These are phyloP conservation scores for Tetragonula carbonaria DNA, from an alignment of 2,888 invertebrate genomes.

Conservation along the genomic window DNA sequence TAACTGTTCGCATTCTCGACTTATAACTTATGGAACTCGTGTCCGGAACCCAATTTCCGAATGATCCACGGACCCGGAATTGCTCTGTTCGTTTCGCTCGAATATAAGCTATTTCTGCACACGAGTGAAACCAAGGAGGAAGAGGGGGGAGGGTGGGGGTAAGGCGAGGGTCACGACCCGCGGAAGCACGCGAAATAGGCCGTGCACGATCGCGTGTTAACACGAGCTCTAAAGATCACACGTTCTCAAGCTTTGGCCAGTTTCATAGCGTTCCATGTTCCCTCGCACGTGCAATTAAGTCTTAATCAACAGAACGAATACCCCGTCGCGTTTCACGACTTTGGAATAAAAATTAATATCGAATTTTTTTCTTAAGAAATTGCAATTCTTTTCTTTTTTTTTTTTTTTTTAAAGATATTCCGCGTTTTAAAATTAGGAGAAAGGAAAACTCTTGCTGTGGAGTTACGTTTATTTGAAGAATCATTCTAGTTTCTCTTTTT, in stretches of 20 bases:
- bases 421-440: too few species aligned
- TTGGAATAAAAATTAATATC: background rate
- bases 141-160: too few species aligned
- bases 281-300: background rate
- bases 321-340: background rate
- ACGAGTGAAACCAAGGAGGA: constrained; percentile 22
- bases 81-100: constrained; percentile 5
- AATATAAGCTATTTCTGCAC: constrained; percentile 29
- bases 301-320: background rate
- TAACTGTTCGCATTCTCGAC: background rate
- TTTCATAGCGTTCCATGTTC: constrained; percentile 29
- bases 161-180: constrained; percentile 38
- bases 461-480: background rate
- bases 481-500: background rate
- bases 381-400: background rate
- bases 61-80: background rate
- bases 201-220: constrained; percentile 53
- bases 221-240: constrained; percentile 35
- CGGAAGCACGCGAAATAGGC: constrained; percentile 50
- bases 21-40: background rate
- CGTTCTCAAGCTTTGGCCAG: constrained; percentile 17
- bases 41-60: background rate
- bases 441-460: too few species aligned
- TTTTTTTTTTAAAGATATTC: too few species aligned
- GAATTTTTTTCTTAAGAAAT: background rate